Evolutionary conservation across 2,888 invertebrate species (phyloP).

Genomic region (Lissonota sp.): DNA sequence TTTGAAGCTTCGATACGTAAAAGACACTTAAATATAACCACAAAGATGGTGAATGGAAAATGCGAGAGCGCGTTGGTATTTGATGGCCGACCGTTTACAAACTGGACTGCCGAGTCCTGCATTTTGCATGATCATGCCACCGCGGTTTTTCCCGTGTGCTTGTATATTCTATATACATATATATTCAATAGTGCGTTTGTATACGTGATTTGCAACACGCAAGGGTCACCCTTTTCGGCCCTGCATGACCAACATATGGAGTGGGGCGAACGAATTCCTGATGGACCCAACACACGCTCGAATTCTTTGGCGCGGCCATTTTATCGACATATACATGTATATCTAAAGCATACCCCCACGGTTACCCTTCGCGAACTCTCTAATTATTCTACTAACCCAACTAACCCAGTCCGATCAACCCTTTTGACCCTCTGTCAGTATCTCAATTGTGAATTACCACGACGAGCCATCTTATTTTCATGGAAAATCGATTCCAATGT

Average conservation of each 20-base stretch:
- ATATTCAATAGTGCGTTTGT: constrained; percentile 29
- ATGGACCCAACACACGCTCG: constrained; percentile 70
- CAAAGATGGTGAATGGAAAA: constrained; percentile 32
- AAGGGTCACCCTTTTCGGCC: constrained; percentile 76
- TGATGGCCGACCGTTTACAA: constrained; percentile 76
- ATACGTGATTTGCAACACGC: constrained; percentile 42
- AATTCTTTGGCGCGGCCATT: constrained; percentile 64
- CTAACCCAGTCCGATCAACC: constrained; percentile 38
- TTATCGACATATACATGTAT: constrained; percentile 17
- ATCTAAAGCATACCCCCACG: constrained; percentile 14
- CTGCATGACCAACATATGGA: constrained; percentile 66
- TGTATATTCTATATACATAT: constrained; percentile 8
- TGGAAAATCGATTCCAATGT: neutral
- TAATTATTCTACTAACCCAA: constrained; percentile 60
- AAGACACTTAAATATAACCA: too few relatives aligned
- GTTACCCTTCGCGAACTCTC: constrained; percentile 44
- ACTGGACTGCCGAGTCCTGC: constrained; percentile 76
- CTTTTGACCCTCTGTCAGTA: constrained; percentile 3
- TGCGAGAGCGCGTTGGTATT: constrained; percentile 70
- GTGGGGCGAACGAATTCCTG: constrained; percentile 72
- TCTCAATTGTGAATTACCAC: neutral
- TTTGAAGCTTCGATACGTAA: too few relatives aligned
- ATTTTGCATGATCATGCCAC: constrained; percentile 77
- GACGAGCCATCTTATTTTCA: neutral
- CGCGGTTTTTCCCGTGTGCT: constrained; percentile 28